These are phyloP conservation scores for Dolichallabes microphthalmus DNA, from an alignment of 2,113 vertebrate genomes.

Conservation along the genomic window DNA sequence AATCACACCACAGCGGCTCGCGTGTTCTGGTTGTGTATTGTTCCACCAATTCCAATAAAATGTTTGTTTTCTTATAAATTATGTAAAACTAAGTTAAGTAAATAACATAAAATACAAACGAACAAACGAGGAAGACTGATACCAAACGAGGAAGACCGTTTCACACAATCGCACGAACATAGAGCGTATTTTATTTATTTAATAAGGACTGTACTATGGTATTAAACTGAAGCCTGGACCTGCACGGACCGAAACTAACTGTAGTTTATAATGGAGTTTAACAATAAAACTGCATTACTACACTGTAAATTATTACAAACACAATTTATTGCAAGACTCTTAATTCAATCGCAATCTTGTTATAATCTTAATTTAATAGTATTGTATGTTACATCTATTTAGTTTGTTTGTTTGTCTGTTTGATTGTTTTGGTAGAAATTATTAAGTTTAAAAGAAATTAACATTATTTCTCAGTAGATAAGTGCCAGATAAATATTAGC, in stretches of 20 bases:
- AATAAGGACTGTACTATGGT: not conserved
- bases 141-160: not conserved
- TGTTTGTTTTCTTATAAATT: not conserved
- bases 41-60: not conserved
- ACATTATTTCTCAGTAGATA: not conserved
- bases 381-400: not conserved
- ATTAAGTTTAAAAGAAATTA: not conserved
- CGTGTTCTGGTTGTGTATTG: not conserved
- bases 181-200: not conserved
- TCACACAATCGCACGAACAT: not conserved
- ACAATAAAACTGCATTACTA: not conserved
- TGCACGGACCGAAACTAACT: not conserved
- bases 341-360: too few relatives aligned
- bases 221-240: not conserved
- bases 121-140: not conserved
- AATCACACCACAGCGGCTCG: not conserved
- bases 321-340: not conserved
- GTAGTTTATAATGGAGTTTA: not conserved
- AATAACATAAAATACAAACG: not conserved
- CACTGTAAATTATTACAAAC: not conserved
- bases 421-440: not conserved
- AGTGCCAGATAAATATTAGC: not conserved
- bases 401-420: not conserved
- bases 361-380: not conserved
- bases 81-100: too few relatives aligned